A percentile compares a stretch with the other conserved stretches of the same genome.
phyloP scores from a whole-genome alignment of 1,140 invertebrate genomes.

The Platorchestia sp. region DNA sequence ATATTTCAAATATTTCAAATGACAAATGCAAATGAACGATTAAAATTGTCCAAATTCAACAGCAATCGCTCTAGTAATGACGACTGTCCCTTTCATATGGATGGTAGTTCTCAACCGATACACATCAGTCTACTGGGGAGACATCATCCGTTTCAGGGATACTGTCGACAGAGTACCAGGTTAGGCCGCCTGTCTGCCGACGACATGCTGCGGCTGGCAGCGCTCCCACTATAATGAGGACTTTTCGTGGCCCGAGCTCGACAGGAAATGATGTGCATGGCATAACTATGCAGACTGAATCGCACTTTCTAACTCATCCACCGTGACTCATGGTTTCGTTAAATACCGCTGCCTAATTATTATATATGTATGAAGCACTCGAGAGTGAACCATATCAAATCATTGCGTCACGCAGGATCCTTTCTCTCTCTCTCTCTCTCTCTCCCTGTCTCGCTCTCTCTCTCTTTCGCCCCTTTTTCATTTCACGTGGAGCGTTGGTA shows the following conservation, averaged over 20 bases:
- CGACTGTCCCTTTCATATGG: not conserved
- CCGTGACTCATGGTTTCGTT: not conserved
- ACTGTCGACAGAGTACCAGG: too few relatives aligned
- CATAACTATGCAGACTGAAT: not conserved
- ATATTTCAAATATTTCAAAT: not conserved
- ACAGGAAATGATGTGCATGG: not conserved
- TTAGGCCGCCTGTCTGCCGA: not conserved
- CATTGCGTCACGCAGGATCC: not conserved
- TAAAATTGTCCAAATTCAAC: not conserved
- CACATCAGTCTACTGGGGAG: not conserved
- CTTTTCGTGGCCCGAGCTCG: not conserved
- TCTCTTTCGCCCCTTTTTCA: too few relatives aligned
- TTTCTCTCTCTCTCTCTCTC: not conserved
- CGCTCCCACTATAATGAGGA: not conserved
- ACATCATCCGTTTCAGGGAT: not conserved
- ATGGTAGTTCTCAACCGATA: not conserved
- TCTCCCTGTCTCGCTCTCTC: too few relatives aligned
- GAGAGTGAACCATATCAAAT: not conserved
- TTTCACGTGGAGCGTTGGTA: too few relatives aligned
- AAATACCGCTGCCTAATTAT: not conserved
- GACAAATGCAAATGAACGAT: not conserved
- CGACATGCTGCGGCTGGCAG: not conserved
- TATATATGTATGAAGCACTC: not conserved
- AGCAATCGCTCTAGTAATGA: not conserved
- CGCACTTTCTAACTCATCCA: not conserved